These are phyloP conservation scores for Cyanoderma ruficeps DNA, from an alignment of 2,113 vertebrate species.

Conservation along the genomic window DNA sequence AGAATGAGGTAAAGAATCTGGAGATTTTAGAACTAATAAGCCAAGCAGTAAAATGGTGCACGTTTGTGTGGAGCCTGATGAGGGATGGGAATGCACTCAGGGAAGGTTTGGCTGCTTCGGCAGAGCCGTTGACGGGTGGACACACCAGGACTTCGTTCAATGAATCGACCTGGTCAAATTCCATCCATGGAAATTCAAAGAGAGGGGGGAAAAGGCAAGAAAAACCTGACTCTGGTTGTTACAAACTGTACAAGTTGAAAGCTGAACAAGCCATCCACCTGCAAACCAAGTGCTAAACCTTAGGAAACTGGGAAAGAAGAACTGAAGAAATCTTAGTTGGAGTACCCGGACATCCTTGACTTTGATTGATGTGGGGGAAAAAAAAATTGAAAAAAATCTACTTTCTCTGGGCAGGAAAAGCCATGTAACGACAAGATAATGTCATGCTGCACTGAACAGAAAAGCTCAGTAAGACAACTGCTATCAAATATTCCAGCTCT, in stretches of 20 bases:
- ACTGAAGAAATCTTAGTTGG: background rate
- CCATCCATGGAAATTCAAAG: background rate
- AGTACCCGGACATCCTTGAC: background rate
- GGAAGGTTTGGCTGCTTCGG: background rate
- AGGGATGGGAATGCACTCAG: background rate
- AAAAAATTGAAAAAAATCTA: background rate
- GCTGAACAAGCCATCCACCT: background rate
- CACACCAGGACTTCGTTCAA: background rate
- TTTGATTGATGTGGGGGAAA: rapidly evolving
- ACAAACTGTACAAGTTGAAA: background rate
- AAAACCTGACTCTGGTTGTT: background rate
- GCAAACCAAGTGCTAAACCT: background rate
- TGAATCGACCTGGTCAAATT: background rate
- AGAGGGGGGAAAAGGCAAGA: background rate
- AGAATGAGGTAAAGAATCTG: constrained; percentile 55
- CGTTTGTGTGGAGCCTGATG: background rate
- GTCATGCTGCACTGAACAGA: background rate
- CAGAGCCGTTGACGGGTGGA: background rate
- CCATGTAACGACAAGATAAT: background rate
- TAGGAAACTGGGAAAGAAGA: background rate
- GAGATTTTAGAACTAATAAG: background rate
- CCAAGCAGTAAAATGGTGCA: background rate
- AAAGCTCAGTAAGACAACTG: background rate
- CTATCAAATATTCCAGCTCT: background rate
- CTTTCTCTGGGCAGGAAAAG: background rate